Evolutionary conservation across 1,140 invertebrate genomes (phyloP).

Genomic region (Limonius californicus): DNA sequence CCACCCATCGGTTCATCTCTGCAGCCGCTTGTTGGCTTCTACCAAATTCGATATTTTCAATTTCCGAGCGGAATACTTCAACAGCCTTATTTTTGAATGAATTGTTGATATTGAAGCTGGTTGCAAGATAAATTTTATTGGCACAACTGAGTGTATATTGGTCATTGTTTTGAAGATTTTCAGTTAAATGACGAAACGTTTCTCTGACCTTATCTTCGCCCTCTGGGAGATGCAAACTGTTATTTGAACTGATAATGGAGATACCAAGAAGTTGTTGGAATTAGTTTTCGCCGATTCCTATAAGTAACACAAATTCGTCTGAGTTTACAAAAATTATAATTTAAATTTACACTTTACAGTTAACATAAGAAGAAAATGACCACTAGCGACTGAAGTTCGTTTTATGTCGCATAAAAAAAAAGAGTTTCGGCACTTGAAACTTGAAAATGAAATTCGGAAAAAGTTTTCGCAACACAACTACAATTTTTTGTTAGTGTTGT

Average conservation of each 20-base stretch:
- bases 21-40: constrained; percentile 42
- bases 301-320: too few species aligned
- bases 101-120: constrained; percentile 43
- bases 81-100: constrained; percentile 35
- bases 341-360: too few species aligned
- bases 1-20: constrained; percentile 70
- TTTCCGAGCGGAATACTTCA: constrained; percentile 52
- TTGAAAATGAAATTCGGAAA: too few species aligned
- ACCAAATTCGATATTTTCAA: constrained; percentile 56
- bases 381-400: too few species aligned
- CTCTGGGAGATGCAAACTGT: constrained; percentile 31
- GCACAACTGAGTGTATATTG: constrained; percentile 24
- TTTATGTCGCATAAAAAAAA: too few species aligned
- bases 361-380: too few species aligned
- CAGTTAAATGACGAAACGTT: constrained; percentile 8
- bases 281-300: not conserved
- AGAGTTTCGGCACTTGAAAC: too few species aligned
- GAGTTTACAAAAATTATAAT: too few species aligned
- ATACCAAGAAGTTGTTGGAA: constrained; percentile 44
- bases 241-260: constrained; percentile 47
- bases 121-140: constrained; percentile 48
- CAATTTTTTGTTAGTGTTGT: too few species aligned
- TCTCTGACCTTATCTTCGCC: constrained; percentile 42
- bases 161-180: constrained; percentile 25
- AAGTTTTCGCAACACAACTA: too few species aligned